These are phyloP conservation scores for Megaceryle alcyon DNA, from an alignment of 2,797 vertebrate genomes.

Conservation along the genomic window DNA sequence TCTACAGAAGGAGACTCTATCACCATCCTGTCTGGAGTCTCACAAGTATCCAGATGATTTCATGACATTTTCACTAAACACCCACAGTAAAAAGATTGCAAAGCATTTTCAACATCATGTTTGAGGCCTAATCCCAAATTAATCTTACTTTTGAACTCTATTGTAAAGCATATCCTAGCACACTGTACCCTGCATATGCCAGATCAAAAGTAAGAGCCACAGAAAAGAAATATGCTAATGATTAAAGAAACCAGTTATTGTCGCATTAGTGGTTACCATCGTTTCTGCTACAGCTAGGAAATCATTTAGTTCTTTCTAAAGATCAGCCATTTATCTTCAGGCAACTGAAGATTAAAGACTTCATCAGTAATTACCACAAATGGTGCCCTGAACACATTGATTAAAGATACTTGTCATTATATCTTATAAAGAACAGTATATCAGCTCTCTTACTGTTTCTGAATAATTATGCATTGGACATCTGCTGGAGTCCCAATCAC, in stretches of 20 bases:
- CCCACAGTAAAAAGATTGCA: background rate
- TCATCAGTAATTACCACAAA: conserved; percentile 41
- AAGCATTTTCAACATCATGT: background rate
- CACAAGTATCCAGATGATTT: background rate
- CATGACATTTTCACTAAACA: background rate
- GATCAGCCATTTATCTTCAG: conserved; percentile 29
- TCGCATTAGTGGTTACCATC: background rate
- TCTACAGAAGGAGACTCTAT: background rate
- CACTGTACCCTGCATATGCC: background rate
- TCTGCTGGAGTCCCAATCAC: background rate
- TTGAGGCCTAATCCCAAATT: background rate
- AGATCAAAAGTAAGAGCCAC: background rate
- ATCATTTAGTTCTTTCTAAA: background rate
- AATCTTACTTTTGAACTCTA: background rate
- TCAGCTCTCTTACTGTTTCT: background rate
- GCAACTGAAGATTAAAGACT: background rate
- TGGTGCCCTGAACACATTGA: background rate
- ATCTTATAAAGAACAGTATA: conserved; percentile 7
- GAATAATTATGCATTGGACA: background rate
- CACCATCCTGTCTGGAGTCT: background rate
- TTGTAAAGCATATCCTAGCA: background rate
- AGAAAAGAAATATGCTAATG: background rate
- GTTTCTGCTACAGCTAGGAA: background rate
- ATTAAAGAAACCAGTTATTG: conserved; percentile 9
- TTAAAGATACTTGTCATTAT: conserved; percentile 26